phyloP scores from a whole-genome alignment of 1,140 invertebrate species.

The Phymorhynchus buccinoides region DNA sequence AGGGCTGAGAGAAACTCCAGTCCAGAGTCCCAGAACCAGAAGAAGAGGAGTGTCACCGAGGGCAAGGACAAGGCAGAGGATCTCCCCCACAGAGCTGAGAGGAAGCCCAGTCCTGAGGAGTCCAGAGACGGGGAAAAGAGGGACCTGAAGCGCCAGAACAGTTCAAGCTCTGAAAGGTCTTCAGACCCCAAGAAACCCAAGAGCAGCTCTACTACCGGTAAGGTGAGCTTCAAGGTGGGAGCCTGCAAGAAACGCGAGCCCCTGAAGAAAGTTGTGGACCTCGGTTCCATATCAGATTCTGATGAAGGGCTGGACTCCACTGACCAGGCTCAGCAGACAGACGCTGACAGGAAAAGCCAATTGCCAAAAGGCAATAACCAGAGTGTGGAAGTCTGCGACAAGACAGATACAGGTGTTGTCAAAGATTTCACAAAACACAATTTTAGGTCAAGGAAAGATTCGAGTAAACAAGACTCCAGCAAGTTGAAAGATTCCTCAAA shows the following conservation, averaged over 20 bases:
- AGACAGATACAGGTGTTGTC: not conserved
- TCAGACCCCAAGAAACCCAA: not conserved
- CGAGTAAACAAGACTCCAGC: no score
- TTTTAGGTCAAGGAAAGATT: no score
- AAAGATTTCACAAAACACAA: no score
- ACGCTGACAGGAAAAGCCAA: no score
- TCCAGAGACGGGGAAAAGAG: not conserved
- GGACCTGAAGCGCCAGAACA: not conserved
- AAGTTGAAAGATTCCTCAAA: no score
- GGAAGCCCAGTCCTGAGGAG: not conserved
- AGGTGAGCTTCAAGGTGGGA: not conserved
- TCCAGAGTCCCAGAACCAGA: not conserved
- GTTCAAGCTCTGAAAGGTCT: not conserved
- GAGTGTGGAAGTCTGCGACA: not conserved
- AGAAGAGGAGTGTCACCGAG: not conserved
- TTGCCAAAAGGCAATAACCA: not conserved
- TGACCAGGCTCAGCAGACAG: not conserved
- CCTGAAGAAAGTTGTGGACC: not conserved
- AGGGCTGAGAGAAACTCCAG: not conserved
- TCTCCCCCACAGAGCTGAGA: no score
- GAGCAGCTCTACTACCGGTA: not conserved
- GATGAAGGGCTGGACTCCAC: not conserved
- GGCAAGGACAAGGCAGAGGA: not conserved
- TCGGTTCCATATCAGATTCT: not conserved
- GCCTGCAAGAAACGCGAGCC: not conserved